Percentiles rank a stretch among this genome's conserved stretches.
These are phyloP conservation scores for Drosophila kohkoa DNA, from an alignment of 1,140 invertebrate genomes.

Conservation along the genomic window DNA sequence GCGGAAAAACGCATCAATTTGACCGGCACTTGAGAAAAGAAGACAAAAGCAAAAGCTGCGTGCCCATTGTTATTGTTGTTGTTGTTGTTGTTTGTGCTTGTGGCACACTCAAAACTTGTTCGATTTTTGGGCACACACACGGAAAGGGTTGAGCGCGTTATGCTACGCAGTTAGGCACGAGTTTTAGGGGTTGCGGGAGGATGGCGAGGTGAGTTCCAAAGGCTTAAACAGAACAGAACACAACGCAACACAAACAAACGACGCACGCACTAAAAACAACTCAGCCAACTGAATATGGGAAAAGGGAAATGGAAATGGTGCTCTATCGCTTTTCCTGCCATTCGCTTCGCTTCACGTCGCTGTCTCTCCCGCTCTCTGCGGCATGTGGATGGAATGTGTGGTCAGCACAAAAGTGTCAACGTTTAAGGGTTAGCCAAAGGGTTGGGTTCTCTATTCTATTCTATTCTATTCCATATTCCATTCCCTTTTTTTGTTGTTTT, in stretches of 20 bases:
- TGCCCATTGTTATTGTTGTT: conserved; percentile 59
- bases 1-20: conserved; percentile 81
- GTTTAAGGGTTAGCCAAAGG: conserved; percentile 73
- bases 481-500: conserved; percentile 16
- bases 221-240: conserved; percentile 45
- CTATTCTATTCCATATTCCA: background rate
- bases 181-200: conserved; percentile 23
- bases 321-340: conserved; percentile 18
- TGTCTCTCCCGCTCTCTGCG: conserved; percentile 18
- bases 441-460: conserved; percentile 33
- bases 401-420: conserved; percentile 73
- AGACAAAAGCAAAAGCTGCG: conserved; percentile 81
- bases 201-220: background rate
- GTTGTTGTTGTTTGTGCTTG: too few species aligned
- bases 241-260: conserved; percentile 57
- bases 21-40: conserved; percentile 70
- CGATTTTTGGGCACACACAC: conserved; percentile 62
- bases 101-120: conserved; percentile 69
- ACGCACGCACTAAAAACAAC: conserved; percentile 70
- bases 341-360: background rate
- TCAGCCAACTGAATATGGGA: conserved; percentile 13
- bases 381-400: conserved; percentile 51
- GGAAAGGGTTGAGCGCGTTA: conserved; percentile 68
- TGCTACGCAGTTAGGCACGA: conserved; percentile 10
- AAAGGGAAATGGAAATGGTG: conserved; percentile 6